Evolutionary conservation across 2,797 vertebrate genomes (phyloP).

Genomic region (Pagetopsis macropterus): DNA sequence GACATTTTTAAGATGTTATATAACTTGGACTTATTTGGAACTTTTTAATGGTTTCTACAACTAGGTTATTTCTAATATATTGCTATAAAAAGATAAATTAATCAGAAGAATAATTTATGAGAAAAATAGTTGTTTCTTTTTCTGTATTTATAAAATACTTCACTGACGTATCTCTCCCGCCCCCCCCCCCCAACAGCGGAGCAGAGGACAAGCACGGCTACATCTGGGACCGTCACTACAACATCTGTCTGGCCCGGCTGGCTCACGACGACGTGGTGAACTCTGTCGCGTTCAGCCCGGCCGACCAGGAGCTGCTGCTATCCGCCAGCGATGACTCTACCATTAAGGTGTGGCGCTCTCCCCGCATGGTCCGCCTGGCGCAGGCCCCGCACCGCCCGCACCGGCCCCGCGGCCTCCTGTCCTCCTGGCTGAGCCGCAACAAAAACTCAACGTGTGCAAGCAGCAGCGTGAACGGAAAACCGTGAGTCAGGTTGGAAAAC

Average conservation of each 20-base stretch:
- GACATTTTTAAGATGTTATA: not conserved
- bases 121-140: not conserved
- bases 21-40: not conserved
- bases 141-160: not conserved
- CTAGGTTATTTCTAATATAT: not conserved
- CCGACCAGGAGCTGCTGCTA: constrained; percentile 95
- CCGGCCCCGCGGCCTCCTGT: constrained; percentile 75
- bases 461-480: constrained; percentile 72
- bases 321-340: constrained; percentile 94
- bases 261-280: constrained; percentile 95
- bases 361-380: constrained; percentile 81
- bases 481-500: constrained; percentile 62
- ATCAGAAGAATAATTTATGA: not conserved
- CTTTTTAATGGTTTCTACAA: too few species aligned
- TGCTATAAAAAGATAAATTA: not conserved
- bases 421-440: constrained; percentile 86
- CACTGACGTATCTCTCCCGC: not conserved
- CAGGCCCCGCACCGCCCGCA: constrained; percentile 68
- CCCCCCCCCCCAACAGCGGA: constrained; percentile 83
- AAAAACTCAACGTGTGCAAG: constrained; percentile 67
- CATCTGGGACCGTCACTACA: constrained; percentile 99
- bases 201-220: constrained; percentile 97
- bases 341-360: constrained; percentile 97
- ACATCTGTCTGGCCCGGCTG: constrained; percentile 94
- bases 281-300: constrained; percentile 95